A percentile compares a stretch with the other conserved stretches of the same genome.
Conservation (phyloP, 2,113 vertebrate genomes). For the Aythya baeri region DNA sequence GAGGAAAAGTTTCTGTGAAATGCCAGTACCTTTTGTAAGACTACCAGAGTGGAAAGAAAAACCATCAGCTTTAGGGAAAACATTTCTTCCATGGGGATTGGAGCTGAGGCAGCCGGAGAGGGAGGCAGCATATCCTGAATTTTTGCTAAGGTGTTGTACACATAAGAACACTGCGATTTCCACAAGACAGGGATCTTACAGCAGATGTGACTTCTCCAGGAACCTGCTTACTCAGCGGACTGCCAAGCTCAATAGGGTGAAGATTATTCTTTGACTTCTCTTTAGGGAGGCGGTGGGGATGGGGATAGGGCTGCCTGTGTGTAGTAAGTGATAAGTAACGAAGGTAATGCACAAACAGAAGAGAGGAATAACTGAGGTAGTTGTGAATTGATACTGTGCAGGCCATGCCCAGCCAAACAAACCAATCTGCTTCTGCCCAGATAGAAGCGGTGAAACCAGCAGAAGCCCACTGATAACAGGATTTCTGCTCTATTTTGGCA, state of each 20-base stretch:
- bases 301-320: not conserved
- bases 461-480: not conserved
- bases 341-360: not conserved
- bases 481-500: not conserved
- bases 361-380: not conserved
- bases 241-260: not conserved
- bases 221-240: not conserved
- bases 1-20: not conserved
- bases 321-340: not conserved
- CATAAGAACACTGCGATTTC: not conserved
- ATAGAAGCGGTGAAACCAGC: not conserved
- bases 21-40: not conserved
- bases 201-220: not conserved
- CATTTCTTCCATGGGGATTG: not conserved
- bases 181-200: not conserved
- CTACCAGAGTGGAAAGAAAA: not conserved
- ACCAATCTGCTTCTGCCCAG: not conserved
- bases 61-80: not conserved
- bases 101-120: not conserved
- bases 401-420: not conserved
- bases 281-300: not conserved
- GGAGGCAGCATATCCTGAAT: not conserved
- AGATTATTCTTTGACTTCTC: not conserved
- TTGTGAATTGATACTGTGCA: accelerated
- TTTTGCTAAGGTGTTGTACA: not conserved